A percentile compares a stretch with the other conserved stretches of the same genome.
phyloP scores from a whole-genome alignment of 2,888 invertebrate species.

The Patella depressa region DNA sequence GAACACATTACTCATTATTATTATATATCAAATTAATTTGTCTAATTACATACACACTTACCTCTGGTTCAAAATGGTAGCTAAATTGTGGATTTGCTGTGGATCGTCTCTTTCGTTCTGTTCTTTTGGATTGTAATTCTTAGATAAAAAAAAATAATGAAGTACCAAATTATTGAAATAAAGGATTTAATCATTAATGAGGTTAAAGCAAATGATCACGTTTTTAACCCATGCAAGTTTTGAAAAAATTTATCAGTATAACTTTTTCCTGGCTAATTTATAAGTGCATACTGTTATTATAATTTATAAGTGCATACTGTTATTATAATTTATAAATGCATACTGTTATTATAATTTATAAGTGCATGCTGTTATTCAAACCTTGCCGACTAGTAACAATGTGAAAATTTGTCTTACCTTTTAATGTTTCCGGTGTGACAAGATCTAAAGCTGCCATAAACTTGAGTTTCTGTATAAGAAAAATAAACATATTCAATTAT shows the following conservation, averaged over 20 bases:
- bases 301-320: too few relatives aligned
- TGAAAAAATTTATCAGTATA: too few relatives aligned
- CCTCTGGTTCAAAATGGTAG: slow-evolving; percentile 66
- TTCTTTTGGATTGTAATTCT: slow-evolving; percentile 67
- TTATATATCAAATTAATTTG: background rate
- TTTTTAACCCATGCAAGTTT: too few relatives aligned
- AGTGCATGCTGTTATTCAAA: too few relatives aligned
- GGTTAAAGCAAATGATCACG: too few relatives aligned
- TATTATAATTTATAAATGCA: too few relatives aligned
- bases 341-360: too few relatives aligned
- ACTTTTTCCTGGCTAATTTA: too few relatives aligned
- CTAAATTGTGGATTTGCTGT: slow-evolving; percentile 72
- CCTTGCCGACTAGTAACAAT: too few relatives aligned
- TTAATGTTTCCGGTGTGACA: slow-evolving; percentile 62
- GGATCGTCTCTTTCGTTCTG: slow-evolving; percentile 69
- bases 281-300: too few relatives aligned
- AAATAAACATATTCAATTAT: slow-evolving; percentile 11
- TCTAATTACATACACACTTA: slow-evolving; percentile 25
- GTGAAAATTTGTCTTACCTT: slow-evolving; percentile 48
- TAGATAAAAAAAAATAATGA: slow-evolving; percentile 23
- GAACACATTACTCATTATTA: slow-evolving; percentile 26
- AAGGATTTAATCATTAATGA: background rate
- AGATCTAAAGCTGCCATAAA: slow-evolving; percentile 67
- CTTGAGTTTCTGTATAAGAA: slow-evolving; percentile 61
- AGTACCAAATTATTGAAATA: background rate